phyloP scores from a whole-genome alignment of 2,113 vertebrate genomes.

The Hemicordylus capensis region DNA sequence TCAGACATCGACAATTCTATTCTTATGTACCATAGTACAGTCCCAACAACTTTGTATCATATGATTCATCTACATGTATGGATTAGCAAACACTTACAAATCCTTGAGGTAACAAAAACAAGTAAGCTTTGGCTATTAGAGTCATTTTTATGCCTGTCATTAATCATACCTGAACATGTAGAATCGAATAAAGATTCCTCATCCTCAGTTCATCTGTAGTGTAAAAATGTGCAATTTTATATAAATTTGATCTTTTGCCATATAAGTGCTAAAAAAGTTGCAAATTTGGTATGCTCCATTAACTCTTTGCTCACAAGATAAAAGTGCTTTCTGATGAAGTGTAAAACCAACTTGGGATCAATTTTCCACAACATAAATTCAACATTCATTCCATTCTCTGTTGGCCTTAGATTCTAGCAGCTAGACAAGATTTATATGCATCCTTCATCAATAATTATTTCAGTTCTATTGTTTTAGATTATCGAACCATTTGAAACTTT shows the following conservation, averaged over 20 bases:
- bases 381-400: conserved; percentile 75
- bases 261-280: conserved; percentile 69
- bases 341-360: conserved; percentile 85
- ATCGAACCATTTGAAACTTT: conserved; percentile 55
- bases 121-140: conserved; percentile 38
- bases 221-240: conserved; percentile 57
- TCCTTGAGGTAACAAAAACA: conserved; percentile 38
- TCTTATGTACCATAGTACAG: neutral
- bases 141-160: conserved; percentile 9
- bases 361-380: conserved; percentile 88
- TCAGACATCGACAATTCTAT: neutral
- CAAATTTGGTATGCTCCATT: conserved; percentile 79
- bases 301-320: conserved; percentile 84
- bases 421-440: conserved; percentile 64
- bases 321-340: conserved; percentile 83
- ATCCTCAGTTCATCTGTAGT: conserved; percentile 33
- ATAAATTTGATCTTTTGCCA: conserved; percentile 56
- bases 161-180: conserved; percentile 40
- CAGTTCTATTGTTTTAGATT: conserved; percentile 62
- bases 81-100: conserved; percentile 37
- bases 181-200: conserved; percentile 9
- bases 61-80: neutral
- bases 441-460: conserved; percentile 69
- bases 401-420: conserved; percentile 70
- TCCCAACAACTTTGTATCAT: neutral